Percentiles rank a stretch among this genome's conserved stretches.
These are phyloP conservation scores for Allacma fusca DNA, from an alignment of 2,888 invertebrate species.

Conservation along the genomic window DNA sequence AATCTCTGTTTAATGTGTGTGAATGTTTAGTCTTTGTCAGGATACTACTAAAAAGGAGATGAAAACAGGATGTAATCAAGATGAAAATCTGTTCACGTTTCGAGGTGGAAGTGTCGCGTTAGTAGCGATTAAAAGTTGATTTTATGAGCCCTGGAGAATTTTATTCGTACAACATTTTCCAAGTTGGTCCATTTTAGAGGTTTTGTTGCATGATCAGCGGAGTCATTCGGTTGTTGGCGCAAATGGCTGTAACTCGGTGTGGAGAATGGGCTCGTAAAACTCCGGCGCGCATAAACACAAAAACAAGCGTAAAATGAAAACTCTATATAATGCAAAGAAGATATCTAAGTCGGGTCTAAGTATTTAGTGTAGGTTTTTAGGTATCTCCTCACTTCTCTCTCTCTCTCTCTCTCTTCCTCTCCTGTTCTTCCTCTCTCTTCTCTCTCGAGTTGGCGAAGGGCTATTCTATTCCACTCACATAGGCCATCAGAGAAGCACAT, in stretches of 20 bases:
- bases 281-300: constrained; percentile 53
- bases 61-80: constrained; percentile 48
- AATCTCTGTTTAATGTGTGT: not conserved
- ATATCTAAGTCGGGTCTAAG: constrained; percentile 33
- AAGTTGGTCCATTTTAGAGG: constrained; percentile 47
- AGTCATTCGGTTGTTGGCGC: constrained; percentile 42
- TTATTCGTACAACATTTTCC: constrained; percentile 49
- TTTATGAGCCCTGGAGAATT: constrained; percentile 46
- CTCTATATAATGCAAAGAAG: constrained; percentile 40
- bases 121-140: constrained; percentile 50
- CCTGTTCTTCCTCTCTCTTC: not conserved
- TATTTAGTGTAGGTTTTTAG: constrained; percentile 35
- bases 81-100: constrained; percentile 48
- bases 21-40: constrained; percentile 2
- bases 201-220: constrained; percentile 46
- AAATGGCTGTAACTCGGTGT: constrained; percentile 52
- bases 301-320: constrained; percentile 54
- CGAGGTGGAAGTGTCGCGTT: constrained; percentile 48
- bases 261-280: constrained; percentile 55
- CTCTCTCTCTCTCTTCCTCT: constrained; percentile 23
- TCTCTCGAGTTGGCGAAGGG: constrained; percentile 17
- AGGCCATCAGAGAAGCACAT: constrained; percentile 20
- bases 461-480: constrained; percentile 32
- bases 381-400: constrained; percentile 23
- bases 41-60: constrained; percentile 24